Conservation (phyloP, 2,797 vertebrate genomes). For the Nannoperca obscura region DNA sequence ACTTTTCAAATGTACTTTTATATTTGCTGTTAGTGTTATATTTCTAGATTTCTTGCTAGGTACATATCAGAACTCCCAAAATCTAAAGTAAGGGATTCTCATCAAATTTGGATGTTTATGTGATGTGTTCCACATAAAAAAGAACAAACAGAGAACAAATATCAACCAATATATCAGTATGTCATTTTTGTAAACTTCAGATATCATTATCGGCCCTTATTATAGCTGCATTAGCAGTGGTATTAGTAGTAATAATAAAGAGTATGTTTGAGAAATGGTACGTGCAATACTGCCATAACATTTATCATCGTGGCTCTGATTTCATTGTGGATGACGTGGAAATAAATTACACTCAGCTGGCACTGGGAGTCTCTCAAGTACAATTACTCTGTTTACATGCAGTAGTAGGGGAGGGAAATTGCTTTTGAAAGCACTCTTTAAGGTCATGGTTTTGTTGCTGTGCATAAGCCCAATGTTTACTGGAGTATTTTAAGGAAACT, state of each 20-base stretch:
- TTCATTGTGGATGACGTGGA: constrained; percentile 61
- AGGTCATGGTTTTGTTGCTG: constrained; percentile 88
- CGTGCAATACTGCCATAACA: constrained; percentile 30
- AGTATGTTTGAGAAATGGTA: not conserved
- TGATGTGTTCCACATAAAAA: not conserved
- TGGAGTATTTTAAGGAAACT: constrained; percentile 88
- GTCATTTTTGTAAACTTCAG: not conserved
- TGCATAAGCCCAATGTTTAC: constrained; percentile 91
- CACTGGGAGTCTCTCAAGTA: constrained; percentile 81
- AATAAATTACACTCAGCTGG: constrained; percentile 78
- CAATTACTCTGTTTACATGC: constrained; percentile 88
- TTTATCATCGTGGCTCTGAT: constrained; percentile 31
- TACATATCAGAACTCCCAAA: not conserved
- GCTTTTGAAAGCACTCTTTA: constrained; percentile 86
- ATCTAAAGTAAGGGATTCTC: not conserved
- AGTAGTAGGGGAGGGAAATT: constrained; percentile 85
- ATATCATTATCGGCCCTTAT: not conserved
- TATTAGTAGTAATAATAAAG: not conserved
- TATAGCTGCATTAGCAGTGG: not conserved
- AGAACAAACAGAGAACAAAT: not conserved
- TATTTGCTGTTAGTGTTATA: not conserved
- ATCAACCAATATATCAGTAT: not conserved
- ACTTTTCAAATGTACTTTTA: not conserved
- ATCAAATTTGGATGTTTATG: not conserved
- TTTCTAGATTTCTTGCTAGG: not conserved